Base-by-base conservation (phyloP, 1,140 invertebrate genomes). In the Scaptomyza hsui region DNA sequence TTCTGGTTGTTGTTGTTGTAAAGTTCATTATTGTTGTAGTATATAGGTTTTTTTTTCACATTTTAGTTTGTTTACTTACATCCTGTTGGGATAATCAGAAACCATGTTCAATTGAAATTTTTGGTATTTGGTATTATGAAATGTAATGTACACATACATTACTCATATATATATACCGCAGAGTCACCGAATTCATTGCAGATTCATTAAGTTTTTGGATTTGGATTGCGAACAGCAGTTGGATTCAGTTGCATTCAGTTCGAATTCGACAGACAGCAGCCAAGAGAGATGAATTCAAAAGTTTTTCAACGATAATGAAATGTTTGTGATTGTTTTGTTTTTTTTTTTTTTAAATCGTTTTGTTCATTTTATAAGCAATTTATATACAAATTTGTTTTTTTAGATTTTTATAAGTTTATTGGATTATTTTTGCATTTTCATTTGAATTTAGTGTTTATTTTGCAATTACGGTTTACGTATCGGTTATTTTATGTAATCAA, bases 41-140 rank as follows among this genome's bases (percentile, higher is more conserved):
- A 39, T 39, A 32, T 53, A 29, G 26, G 32, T 32, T 53, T 39
- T 12, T n/a, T 56, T 39, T 72, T n/a, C n/a, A n/a, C 56, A 64
- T 39, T 59, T 75, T 81, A 29, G 63, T 65, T 81, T 72, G 62
- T 82, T 83, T 83, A 83, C 80, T 83, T 83, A 83, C 80, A 83
- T 83, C 80, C 80, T 83, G 76, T 73, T 76, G 60, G 60, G 60
- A 81, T 75, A 71, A 48, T 79, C 73, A 80, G 76, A 80, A 77
- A 83, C 78, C 78, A 76, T 80, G 26, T 82, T 78, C 44, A 72
- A 81, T 75, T 72, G 41, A 61, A 72, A 79, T 69, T 78, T 81
- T 70, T 56, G 24, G 21, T 37, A 65, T 70, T 29, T 32, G 59
- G 32, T 61, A 29, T 70, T 44, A 71, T 59, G 52, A 83, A 82